phyloP scores from a whole-genome alignment of 2,888 invertebrate species.

The Melikaiella ostensackeni region DNA sequence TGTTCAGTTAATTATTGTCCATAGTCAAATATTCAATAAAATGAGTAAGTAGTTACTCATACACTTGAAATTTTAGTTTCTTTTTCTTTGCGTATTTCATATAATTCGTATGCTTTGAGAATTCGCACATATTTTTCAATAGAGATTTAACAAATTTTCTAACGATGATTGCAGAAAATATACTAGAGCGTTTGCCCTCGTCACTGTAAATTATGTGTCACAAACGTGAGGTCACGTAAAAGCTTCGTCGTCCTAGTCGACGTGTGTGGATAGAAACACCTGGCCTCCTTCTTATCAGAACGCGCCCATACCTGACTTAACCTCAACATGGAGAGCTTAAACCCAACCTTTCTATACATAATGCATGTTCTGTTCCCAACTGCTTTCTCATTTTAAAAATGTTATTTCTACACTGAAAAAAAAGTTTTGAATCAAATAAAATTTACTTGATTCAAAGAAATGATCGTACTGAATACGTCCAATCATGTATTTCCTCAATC shows the following conservation, averaged over 20 bases:
- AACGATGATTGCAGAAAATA: not conserved
- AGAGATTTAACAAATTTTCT: not conserved
- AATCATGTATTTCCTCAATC: no score
- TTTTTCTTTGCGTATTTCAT: no score
- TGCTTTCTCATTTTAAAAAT: not conserved
- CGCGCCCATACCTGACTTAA: not conserved
- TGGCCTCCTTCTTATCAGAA: slow-evolving; percentile 13
- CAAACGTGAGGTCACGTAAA: slow-evolving; percentile 11
- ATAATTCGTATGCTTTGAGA: no score
- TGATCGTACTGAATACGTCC: no score
- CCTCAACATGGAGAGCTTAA: slow-evolving; percentile 8
- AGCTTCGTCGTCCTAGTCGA: not conserved
- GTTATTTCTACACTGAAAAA: not conserved
- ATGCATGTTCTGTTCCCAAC: slow-evolving; percentile 9
- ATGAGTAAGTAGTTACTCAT: not conserved
- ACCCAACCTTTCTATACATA: slow-evolving; percentile 15
- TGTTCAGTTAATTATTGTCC: not conserved
- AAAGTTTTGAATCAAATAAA: no score
- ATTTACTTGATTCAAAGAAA: no score
- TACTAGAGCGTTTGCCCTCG: not conserved
- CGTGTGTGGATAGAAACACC: slow-evolving; percentile 11
- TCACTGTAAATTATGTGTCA: slow-evolving; percentile 3
- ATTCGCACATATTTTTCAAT: no score
- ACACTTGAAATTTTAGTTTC: no score
- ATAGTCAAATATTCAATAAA: not conserved